Percentiles rank a stretch among this genome's conserved stretches.
These are phyloP conservation scores for Prenolepis imparis DNA, from an alignment of 2,888 invertebrate species.

Conservation along the genomic window DNA sequence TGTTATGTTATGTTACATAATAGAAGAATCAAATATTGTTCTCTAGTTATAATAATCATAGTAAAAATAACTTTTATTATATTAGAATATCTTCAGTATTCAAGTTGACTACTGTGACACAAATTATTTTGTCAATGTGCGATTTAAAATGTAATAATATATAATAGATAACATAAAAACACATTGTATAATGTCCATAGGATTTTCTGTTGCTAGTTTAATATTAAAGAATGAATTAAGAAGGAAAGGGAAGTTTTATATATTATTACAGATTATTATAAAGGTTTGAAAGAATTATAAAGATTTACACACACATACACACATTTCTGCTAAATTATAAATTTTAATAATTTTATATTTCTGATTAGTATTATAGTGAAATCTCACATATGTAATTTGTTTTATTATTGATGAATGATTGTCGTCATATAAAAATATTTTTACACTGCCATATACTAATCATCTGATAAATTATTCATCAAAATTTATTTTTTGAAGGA, in stretches of 20 bases:
- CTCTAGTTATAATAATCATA: conserved; percentile 50
- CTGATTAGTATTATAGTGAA: conserved; percentile 5
- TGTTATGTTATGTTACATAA: conserved; percentile 58
- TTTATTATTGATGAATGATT: conserved; percentile 30
- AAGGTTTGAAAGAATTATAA: background rate
- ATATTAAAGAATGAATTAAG: conserved; percentile 33
- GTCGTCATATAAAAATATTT: conserved; percentile 28
- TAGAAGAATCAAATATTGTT: conserved; percentile 64
- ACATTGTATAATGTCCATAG: conserved; percentile 21
- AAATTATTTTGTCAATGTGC: conserved; percentile 50
- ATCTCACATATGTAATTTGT: conserved; percentile 25
- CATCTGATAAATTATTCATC: background rate
- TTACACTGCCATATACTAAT: conserved; percentile 41
- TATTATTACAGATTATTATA: conserved; percentile 19
- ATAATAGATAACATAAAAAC: conserved; percentile 22
- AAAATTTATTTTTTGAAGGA: conserved; percentile 19
- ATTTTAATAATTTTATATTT: conserved; percentile 36
- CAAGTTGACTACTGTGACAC: conserved; percentile 19
- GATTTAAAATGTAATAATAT: conserved; percentile 41
- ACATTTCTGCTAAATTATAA: conserved; percentile 21
- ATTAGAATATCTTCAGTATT: conserved; percentile 42
- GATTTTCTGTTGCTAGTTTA: conserved; percentile 34
- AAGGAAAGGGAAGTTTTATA: conserved; percentile 6
- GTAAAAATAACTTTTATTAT: conserved; percentile 29
- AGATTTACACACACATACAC: background rate